These are phyloP conservation scores for Phengaris arion DNA, from an alignment of 2,888 invertebrate genomes.

Conservation along the genomic window DNA sequence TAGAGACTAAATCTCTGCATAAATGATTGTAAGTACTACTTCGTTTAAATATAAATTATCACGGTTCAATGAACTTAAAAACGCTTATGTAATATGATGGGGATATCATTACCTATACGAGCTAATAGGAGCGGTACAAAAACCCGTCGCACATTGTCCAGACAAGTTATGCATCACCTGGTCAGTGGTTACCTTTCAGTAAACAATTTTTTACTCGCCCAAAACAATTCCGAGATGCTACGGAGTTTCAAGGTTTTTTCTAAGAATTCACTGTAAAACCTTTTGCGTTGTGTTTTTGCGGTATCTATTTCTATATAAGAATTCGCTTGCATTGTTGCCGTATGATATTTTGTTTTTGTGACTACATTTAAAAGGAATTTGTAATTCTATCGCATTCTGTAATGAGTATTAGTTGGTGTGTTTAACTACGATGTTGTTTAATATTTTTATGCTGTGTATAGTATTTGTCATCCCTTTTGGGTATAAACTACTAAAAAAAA, in stretches of 20 bases:
- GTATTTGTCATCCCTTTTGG: no score
- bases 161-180: constrained; percentile 1
- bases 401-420: background rate
- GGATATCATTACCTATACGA: no score
- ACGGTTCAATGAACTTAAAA: background rate
- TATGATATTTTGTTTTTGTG: constrained; percentile 1
- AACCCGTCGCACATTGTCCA: no score
- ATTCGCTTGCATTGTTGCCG: background rate
- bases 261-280: constrained; percentile 13
- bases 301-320: constrained; percentile 12
- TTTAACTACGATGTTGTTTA: background rate
- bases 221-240: constrained; percentile 8
- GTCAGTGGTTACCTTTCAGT: background rate
- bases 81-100: background rate
- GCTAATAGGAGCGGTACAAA: no score
- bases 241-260: constrained; percentile 7
- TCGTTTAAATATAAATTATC: background rate
- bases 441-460: no score
- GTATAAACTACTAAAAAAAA: no score
- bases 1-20: no score
- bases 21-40: background rate
- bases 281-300: background rate
- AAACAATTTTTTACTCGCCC: background rate
- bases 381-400: background rate
- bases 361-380: background rate